Conservation (phyloP, 2,797 vertebrate species). For the Enteromius argenteus region DNA sequence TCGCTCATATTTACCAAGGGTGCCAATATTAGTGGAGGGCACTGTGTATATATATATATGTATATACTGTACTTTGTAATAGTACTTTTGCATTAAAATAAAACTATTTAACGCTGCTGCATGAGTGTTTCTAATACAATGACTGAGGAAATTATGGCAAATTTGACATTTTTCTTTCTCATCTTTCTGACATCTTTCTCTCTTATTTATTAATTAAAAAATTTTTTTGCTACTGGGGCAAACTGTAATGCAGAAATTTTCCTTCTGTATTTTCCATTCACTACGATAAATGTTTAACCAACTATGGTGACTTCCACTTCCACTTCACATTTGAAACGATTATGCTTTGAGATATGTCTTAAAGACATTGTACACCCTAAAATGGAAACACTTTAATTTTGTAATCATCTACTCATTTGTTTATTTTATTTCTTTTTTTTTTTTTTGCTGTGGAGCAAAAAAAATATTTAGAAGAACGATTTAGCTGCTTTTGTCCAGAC, state of each 20-base stretch:
- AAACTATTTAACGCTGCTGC: neutral
- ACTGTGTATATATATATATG: too few species aligned
- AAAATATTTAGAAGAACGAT: neutral
- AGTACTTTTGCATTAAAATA: neutral
- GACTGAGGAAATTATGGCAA: neutral
- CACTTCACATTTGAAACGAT: neutral
- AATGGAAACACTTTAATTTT: neutral
- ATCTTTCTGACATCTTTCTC: neutral
- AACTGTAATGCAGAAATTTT: neutral
- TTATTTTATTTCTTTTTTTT: neutral
- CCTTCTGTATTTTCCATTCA: neutral
- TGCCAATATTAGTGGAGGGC: too few species aligned
- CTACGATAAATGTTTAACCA: neutral
- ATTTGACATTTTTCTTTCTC: too few species aligned
- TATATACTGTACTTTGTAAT: too few species aligned
- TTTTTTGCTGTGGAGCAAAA: conserved; percentile 1
- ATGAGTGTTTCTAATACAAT: neutral
- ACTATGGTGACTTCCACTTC: neutral
- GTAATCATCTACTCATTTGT: neutral
- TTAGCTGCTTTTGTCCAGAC: neutral
- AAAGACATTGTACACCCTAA: neutral
- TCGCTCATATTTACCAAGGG: too few species aligned
- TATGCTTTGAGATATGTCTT: neutral
- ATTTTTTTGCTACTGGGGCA: neutral
- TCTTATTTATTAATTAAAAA: neutral